Conservation (phyloP, 2,888 invertebrate species). For the Eutolmus rufibarbis region DNA sequence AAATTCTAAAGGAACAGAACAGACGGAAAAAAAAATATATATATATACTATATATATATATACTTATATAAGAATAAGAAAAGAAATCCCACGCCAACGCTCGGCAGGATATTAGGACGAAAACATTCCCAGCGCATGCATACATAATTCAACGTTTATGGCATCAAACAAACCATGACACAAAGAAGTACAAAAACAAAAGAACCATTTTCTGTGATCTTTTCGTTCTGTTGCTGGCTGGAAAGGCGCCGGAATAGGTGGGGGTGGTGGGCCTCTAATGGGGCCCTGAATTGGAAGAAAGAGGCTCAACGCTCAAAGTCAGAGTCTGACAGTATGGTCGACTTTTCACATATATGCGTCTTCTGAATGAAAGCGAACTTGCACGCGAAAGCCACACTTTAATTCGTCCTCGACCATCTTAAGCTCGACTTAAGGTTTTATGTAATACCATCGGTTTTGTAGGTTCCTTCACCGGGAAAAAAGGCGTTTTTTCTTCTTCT, state of each 20-base stretch:
- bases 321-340: not conserved
- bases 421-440: not conserved
- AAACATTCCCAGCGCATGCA: conserved; percentile 10
- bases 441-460: not conserved
- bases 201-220: not conserved
- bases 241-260: not conserved
- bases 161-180: conserved; percentile 6
- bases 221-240: not conserved
- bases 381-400: not conserved
- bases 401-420: not conserved
- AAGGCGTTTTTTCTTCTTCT: not conserved
- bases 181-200: not conserved
- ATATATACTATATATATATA: not conserved
- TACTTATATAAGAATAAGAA: too few relatives aligned
- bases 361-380: not conserved
- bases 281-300: not conserved
- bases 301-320: not conserved
- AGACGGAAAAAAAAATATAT: not conserved
- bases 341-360: not conserved
- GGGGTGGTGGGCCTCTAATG: not conserved
- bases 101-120: not conserved
- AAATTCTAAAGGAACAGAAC: not conserved
- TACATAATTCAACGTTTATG: conserved; percentile 12
- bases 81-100: not conserved
- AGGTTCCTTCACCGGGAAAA: not conserved